Evolutionary conservation across 2,888 invertebrate genomes (phyloP).

Genomic region (Aethes cnicana): DNA sequence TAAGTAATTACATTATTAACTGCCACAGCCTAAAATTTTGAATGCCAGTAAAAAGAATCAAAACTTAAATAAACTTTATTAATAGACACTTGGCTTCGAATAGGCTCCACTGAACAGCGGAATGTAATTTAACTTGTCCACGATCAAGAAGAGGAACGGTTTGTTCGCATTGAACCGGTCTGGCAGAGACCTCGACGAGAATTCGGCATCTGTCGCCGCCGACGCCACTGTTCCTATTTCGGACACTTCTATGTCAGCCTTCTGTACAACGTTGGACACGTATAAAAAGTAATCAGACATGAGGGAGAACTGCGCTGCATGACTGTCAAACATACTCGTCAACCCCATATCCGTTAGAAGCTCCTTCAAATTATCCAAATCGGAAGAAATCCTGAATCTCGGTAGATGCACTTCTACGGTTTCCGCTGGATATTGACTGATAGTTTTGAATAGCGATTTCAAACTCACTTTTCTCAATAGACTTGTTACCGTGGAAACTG

Average conservation of each 20-base stretch:
- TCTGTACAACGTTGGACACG: constrained; percentile 65
- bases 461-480: constrained; percentile 71
- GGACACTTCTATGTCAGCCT: constrained; percentile 65
- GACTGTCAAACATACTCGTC: constrained; percentile 53
- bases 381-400: constrained; percentile 80
- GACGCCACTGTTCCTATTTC: constrained; percentile 63
- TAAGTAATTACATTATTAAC: too few relatives aligned
- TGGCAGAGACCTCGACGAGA: constrained; percentile 45
- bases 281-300: constrained; percentile 51
- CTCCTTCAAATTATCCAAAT: constrained; percentile 70
- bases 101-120: constrained; percentile 68
- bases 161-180: constrained; percentile 53
- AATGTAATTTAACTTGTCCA: constrained; percentile 53
- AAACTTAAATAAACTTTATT: not conserved
- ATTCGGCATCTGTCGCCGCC: constrained; percentile 46
- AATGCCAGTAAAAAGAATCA: too few relatives aligned
- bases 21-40: too few relatives aligned
- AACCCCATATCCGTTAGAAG: constrained; percentile 67
- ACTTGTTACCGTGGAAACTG: constrained; percentile 68
- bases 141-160: constrained; percentile 71
- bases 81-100: constrained; percentile 61
- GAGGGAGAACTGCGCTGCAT: constrained; percentile 49
- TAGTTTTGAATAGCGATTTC: constrained; percentile 65
- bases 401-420: constrained; percentile 82
- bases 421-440: constrained; percentile 57